Conservation (phyloP, 1,140 invertebrate species). For the Drosophila tsacasi region DNA sequence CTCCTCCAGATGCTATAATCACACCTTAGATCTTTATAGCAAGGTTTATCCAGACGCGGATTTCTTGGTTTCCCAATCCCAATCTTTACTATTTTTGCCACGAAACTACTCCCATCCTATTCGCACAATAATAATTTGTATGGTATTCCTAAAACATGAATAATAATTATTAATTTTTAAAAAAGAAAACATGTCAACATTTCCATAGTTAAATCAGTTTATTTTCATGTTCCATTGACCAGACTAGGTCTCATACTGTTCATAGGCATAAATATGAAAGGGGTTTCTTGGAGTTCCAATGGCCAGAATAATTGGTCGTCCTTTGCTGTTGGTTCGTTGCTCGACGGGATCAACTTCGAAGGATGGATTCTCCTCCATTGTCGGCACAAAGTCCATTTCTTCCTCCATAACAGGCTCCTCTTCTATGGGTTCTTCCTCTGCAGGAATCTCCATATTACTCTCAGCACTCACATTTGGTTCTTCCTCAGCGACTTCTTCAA, state of each 20-base stretch:
- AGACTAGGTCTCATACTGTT: slow-evolving; percentile 22
- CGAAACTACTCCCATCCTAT: too few species aligned
- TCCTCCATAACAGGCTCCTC: slow-evolving; percentile 19
- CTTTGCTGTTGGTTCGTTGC: slow-evolving; percentile 23
- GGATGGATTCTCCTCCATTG: slow-evolving; percentile 4
- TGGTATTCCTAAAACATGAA: not conserved
- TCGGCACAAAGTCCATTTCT: slow-evolving; percentile 9
- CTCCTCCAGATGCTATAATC: not conserved
- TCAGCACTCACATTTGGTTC: slow-evolving; percentile 3
- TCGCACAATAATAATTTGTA: not conserved
- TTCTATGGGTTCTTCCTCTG: slow-evolving; percentile 9
- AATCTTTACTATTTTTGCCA: too few species aligned
- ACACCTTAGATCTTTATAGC: too few species aligned
- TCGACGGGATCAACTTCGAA: slow-evolving; percentile 1
- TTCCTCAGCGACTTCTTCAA: slow-evolving; percentile 27
- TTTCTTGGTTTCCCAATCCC: too few species aligned
- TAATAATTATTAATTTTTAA: not conserved
- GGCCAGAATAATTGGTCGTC: slow-evolving; percentile 30
- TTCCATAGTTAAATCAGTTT: slow-evolving; percentile 17
- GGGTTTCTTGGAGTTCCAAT: slow-evolving; percentile 37
- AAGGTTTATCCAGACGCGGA: too few species aligned
- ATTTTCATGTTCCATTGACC: slow-evolving; percentile 11
- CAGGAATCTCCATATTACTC: not conserved
- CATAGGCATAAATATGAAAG: slow-evolving; percentile 40
- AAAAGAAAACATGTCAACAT: not conserved